Percentiles rank a stretch among this genome's conserved stretches.
These are phyloP conservation scores for Congeria kusceri DNA, from an alignment of 2,888 invertebrate species.

Conservation along the genomic window DNA sequence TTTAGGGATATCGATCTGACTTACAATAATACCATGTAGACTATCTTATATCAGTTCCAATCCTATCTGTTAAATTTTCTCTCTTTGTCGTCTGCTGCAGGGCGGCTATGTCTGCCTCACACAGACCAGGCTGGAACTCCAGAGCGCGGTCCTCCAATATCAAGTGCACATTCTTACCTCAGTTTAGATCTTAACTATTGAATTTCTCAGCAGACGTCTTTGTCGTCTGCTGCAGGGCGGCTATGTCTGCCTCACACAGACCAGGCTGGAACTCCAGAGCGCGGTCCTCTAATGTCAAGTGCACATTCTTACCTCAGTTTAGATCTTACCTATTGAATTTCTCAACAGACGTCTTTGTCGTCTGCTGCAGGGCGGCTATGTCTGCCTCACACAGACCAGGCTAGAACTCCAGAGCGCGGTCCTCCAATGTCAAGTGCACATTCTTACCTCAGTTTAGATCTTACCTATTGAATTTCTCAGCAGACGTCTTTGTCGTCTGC, in stretches of 20 bases:
- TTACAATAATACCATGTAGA: too few relatives aligned
- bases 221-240: slow-evolving; percentile 92
- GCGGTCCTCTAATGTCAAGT: slow-evolving; percentile 91
- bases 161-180: too few relatives aligned
- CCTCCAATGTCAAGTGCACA: slow-evolving; percentile 91
- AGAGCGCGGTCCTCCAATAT: slow-evolving; percentile 92
- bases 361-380: slow-evolving; percentile 92
- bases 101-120: slow-evolving; percentile 93
- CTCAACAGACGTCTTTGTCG: slow-evolving; percentile 91
- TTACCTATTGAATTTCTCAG: slow-evolving; percentile 90
- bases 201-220: slow-evolving; percentile 93
- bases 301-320: too few relatives aligned
- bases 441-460: not conserved
- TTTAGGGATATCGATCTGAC: too few relatives aligned
- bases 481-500: slow-evolving; percentile 92
- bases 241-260: slow-evolving; percentile 93
- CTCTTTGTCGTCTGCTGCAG: slow-evolving; percentile 92
- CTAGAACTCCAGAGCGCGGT: slow-evolving; percentile 92
- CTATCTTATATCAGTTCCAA: too few relatives aligned
- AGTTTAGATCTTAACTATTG: slow-evolving; percentile 87
- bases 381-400: slow-evolving; percentile 94
- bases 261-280: slow-evolving; percentile 92
- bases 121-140: slow-evolving; percentile 91
- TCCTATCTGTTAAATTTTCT: slow-evolving; percentile 90
- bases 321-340: slow-evolving; percentile 87